Base-by-base conservation (phyloP, 2,113 vertebrate genomes). In the Bombycilla garrulus region DNA sequence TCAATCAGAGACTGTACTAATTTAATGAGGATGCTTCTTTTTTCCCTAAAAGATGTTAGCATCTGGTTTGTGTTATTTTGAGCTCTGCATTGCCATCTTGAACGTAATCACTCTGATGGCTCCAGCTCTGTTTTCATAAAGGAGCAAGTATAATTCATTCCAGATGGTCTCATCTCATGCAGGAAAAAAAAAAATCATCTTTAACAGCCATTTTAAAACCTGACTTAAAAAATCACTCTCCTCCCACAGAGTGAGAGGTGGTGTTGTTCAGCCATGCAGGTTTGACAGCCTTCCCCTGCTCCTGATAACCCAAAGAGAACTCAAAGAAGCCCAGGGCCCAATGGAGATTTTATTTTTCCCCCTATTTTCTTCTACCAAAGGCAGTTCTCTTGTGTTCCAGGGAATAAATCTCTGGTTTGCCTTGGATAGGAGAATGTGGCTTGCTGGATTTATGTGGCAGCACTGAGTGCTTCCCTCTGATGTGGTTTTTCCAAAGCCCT, bases 31-130 rank as follows among this genome's bases (percentile, higher is more conserved):
- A 79, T 28, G 36, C 72, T 88, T 86, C 72, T 88, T 86, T 72
- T 94, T 93, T 45, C 88, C 82, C 69, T 97, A 51, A 74, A 94
- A 95, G 94, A 86, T 92, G 94, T 86, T 20, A 66, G 70, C 97
- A 95, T 98, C 91, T 98, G 98, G 90, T 97, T 96, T 91, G 65
- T 92, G 17, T 97, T 98, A 97, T 25, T 42, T 58, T 93, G 93
- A 94, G 93, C 86, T 80, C 95, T 96, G 87, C 66, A n/a, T 88
- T 91, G 71, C 93, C 87, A 72, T 88, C 95, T 23, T 81, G 94
- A 97, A 96, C 95, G 92, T 93, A 96, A 97, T 96, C 91, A 38
- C 92, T 95, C 90, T 24, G 92, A 93, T 93, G 95, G 91, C 92
- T 97, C 92, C 92, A 76, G 93, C 76, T 91, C 78, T 93, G 62